Base-by-base conservation (phyloP, 2,797 vertebrate genomes). In the Hippocampus kuda region DNA sequence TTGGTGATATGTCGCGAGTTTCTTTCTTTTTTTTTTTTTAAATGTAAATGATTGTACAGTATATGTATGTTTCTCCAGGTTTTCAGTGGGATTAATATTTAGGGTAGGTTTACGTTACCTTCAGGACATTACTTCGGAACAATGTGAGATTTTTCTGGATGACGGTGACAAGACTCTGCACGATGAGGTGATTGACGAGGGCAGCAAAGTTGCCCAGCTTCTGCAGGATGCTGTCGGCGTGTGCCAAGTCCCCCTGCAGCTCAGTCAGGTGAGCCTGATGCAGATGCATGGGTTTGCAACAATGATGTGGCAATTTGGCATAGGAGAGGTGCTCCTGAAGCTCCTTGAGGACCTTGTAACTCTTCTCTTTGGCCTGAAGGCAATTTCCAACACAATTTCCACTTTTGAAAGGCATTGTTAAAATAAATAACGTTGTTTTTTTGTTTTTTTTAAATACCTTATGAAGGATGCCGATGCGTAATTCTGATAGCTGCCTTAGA, bases 121-220 rank as follows among this genome's bases (percentile, higher is more conserved):
- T 89, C 61, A 93, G 60, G 62, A 88, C 60, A 8, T 62, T 73
- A 44, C 49, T 59, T 61, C 92, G 84, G 66, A 94, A 94, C 10
- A 75, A 70, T 0, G 48, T 59, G 59, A 87, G 77, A 27, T 93
- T 86, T 27, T 77, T 60, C 42, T 82, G 84, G 70, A 87, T 66
- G 44, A 91, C 49, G 0, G 87, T 87, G 75, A 88, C 72, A 0
- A 95, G 82, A 68, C 65, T 90, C 84, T 95, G 92, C 56, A 90
- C 78, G 9, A 84, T 87, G 83, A 95, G 91, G 22, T 86, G 83
- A 74, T 92, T 73, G 16, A 91, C 68, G n/a, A 96, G 87, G 26
- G 81, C 71, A n/a, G 86, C 86, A 59, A 94, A 81, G 60, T 72
- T 80, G 59, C 90, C 92, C 68, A 94, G 67, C 64, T 81, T 88